phyloP scores from a whole-genome alignment of 2,888 invertebrate genomes.

The Phortica magna region DNA sequence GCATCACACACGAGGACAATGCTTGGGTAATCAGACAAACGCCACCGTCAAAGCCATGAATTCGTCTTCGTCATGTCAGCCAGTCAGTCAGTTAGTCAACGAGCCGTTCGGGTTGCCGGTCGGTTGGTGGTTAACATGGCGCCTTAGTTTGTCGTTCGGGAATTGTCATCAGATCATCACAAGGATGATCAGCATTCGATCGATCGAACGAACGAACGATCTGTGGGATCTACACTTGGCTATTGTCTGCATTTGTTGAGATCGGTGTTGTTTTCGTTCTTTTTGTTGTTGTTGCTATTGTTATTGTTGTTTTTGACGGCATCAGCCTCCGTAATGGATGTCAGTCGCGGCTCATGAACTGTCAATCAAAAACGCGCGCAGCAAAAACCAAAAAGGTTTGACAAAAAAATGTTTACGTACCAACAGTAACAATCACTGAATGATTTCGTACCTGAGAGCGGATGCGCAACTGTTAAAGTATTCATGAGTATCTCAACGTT shows the following conservation, averaged over 20 bases:
- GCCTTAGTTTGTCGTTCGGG: constrained; percentile 76
- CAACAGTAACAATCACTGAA: constrained; percentile 10
- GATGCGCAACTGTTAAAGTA: not conserved
- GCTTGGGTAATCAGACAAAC: constrained; percentile 51
- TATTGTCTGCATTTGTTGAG: constrained; percentile 27
- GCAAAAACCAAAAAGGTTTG: not conserved
- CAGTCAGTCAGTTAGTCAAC: constrained; percentile 15
- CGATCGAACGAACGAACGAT: constrained; percentile 31
- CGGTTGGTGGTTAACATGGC: constrained; percentile 75
- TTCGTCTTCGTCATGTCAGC: constrained; percentile 37
- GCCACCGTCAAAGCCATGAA: constrained; percentile 64
- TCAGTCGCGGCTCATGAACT: constrained; percentile 76
- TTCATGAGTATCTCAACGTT: constrained; percentile 30
- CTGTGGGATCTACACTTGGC: constrained; percentile 21
- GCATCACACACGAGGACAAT: constrained; percentile 59
- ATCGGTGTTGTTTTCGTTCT: constrained; percentile 13
- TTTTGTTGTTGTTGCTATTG: constrained; percentile 21
- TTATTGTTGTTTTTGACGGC: constrained; percentile 52
- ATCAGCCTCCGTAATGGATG: constrained; percentile 68
- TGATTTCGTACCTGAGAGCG: not conserved
- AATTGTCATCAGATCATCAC: constrained; percentile 68
- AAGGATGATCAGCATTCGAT: constrained; percentile 63
- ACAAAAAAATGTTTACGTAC: not conserved
- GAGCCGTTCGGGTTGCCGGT: constrained; percentile 36
- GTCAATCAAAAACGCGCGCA: constrained; percentile 74